These are phyloP conservation scores for Mythimna lalbum DNA, from an alignment of 2,888 invertebrate genomes.

Conservation along the genomic window DNA sequence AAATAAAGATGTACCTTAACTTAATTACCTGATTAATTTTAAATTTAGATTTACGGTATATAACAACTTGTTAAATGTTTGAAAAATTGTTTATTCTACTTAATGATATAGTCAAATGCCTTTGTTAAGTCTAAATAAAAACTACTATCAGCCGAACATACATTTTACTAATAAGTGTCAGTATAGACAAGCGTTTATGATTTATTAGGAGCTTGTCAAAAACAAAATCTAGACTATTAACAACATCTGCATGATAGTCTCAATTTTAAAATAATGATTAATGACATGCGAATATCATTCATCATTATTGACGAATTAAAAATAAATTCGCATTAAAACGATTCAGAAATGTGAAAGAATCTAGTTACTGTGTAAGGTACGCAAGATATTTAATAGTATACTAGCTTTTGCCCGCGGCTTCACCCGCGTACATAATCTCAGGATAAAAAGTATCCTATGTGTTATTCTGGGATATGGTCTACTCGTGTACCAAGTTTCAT, in stretches of 20 bases:
- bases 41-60: background rate
- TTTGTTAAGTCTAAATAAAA: slow-evolving; percentile 3
- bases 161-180: background rate
- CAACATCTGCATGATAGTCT: background rate
- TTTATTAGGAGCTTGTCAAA: slow-evolving; percentile 3
- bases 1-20: background rate
- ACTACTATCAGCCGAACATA: background rate
- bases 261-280: background rate
- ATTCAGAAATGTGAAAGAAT: slow-evolving; percentile 1
- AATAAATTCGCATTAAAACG: background rate
- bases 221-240: background rate
- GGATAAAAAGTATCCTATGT: too few relatives aligned
- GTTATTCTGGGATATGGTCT: too few relatives aligned
- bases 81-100: background rate
- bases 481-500: too few relatives aligned
- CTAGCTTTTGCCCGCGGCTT: too few relatives aligned
- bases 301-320: background rate
- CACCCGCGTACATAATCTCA: too few relatives aligned
- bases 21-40: too few relatives aligned
- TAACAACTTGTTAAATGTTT: background rate
- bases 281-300: background rate
- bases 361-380: slow-evolving; percentile 4
- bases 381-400: background rate
- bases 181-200: background rate
- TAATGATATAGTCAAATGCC: slow-evolving; percentile 19